Base-by-base conservation (phyloP, 1,140 invertebrate species). In the Oncopodura yosiiana region DNA sequence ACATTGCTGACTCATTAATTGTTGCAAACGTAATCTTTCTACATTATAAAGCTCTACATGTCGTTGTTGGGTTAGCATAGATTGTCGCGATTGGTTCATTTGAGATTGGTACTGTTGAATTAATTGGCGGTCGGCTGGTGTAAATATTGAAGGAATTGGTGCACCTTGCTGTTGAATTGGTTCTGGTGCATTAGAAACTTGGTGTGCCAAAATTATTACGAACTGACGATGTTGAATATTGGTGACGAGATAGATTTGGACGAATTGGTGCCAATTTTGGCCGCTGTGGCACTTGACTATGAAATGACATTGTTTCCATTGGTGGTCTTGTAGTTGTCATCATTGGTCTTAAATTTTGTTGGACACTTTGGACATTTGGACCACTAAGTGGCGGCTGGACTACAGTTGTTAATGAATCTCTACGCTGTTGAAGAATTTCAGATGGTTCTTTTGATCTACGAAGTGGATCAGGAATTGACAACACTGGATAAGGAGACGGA, bases 401-500 rank as follows among this genome's bases (percentile, higher is more conserved):
- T 18, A 3, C 8, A n/a, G n/a, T n/a, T n/a, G n/a, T 19, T 41
- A 18, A 11, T 46, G 44, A 8, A 30, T 8, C 8, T 46, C 44
- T 14, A 46, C 32, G 14, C 32, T 27, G 9, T 46, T 24, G 3
- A 6, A 5, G 9, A 12, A 46, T 12, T 5, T 8, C 8, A 16
- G 5, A 23, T 43, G n/a, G n/a, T n/a, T n/a, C n/a, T n/a, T n/a
- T n/a, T n/a, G n/a, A n/a, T n/a, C n/a, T n/a, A n/a, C n/a, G n/a
- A n/a, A n/a, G n/a, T n/a, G n/a, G n/a, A n/a, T n/a, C n/a, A n/a
- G n/a, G n/a, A n/a, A n/a, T n/a, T n/a, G n/a, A n/a, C n/a, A n/a
- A n/a, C n/a, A n/a, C n/a, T n/a, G n/a, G n/a, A n/a, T 6, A 3
- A 37, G 12, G 23, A n/a, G 21, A 61, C n/a, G 62, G 62, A 48